A percentile compares a stretch with the other conserved stretches of the same genome.
phyloP scores from a whole-genome alignment of 2,113 vertebrate species.

The Dendropsophus ebraccatus region DNA sequence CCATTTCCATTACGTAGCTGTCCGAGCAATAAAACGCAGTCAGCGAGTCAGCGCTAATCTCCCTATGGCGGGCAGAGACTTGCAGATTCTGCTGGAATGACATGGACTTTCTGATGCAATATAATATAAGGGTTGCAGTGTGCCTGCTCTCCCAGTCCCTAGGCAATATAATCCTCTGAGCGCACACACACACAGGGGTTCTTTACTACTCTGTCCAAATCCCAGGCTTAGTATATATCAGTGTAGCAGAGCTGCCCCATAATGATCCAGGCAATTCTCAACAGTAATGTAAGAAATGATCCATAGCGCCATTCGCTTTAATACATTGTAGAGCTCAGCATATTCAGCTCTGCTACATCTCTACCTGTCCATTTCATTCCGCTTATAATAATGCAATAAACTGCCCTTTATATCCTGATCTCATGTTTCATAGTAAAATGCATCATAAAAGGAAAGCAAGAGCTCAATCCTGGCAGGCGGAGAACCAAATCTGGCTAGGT shows the following conservation, averaged over 20 bases:
- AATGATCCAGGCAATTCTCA: too few relatives aligned
- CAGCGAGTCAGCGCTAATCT: background rate
- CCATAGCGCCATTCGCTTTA: too few relatives aligned
- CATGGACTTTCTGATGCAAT: slow-evolving; percentile 53
- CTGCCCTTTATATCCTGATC: background rate
- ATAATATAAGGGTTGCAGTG: slow-evolving; percentile 41
- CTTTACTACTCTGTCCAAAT: too few relatives aligned
- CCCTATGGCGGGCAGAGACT: slow-evolving; percentile 28
- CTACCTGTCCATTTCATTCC: background rate
- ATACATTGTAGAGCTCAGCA: too few relatives aligned
- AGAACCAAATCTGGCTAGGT: background rate
- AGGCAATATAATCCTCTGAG: background rate
- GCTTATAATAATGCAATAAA: background rate
- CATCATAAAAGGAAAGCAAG: background rate
- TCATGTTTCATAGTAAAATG: background rate
- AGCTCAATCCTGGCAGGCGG: background rate
- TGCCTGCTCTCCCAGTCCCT: background rate
- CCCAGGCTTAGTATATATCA: background rate
- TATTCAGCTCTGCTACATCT: background rate
- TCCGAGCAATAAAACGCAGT: background rate
- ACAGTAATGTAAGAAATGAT: too few relatives aligned
- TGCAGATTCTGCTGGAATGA: slow-evolving; percentile 20
- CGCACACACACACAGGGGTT: background rate
- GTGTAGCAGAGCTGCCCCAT: background rate
- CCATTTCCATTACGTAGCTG: background rate